phyloP scores from a whole-genome alignment of 2,113 vertebrate species.

The Hypocryptadius cinnamomeus region DNA sequence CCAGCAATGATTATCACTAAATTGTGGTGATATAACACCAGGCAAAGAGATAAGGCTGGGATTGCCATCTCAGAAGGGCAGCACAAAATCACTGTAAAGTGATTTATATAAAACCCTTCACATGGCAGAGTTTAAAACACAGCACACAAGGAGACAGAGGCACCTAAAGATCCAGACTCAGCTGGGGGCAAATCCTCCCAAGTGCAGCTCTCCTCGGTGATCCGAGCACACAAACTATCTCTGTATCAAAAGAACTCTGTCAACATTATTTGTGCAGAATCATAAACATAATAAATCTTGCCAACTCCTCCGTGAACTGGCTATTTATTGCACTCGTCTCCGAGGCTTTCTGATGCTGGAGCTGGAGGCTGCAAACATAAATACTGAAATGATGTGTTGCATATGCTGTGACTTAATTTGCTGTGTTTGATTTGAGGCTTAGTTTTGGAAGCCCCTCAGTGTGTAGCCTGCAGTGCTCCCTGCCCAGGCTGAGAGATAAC shows the following conservation, averaged over 20 bases:
- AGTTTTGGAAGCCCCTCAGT: neutral
- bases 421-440: neutral
- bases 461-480: neutral
- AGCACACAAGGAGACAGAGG: neutral
- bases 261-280: slow-evolving; percentile 13
- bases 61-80: neutral
- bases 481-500: neutral
- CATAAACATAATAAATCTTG: slow-evolving; percentile 43
- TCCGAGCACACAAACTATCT: neutral
- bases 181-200: neutral
- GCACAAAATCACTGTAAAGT: neutral
- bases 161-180: neutral
- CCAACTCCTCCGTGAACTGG: slow-evolving; percentile 14
- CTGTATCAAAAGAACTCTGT: slow-evolving; percentile 27
- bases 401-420: neutral
- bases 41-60: neutral
- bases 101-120: neutral
- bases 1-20: neutral
- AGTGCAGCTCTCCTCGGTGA: neutral
- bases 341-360: neutral
- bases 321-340: slow-evolving; percentile 42
- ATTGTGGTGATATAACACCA: neutral
- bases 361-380: slow-evolving; percentile 49
- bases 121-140: neutral
- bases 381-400: slow-evolving; percentile 34